A percentile compares a stretch with the other conserved stretches of the same genome.
These are phyloP conservation scores for Diglossa brunneiventris DNA, from an alignment of 2,113 vertebrate genomes.

Conservation along the genomic window DNA sequence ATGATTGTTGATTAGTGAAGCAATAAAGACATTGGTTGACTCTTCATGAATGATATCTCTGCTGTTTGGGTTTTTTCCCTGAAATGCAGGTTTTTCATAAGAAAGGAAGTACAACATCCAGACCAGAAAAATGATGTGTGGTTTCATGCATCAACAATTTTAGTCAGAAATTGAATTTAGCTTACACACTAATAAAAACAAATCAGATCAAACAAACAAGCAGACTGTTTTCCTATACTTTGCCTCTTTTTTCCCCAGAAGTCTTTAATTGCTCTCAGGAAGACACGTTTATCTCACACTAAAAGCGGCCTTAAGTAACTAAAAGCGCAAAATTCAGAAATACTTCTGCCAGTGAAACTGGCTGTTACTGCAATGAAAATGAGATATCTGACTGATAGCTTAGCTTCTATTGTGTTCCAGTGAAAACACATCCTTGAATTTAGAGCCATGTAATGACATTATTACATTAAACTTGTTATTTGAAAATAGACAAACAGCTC, in stretches of 20 bases:
- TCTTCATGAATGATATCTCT: background rate
- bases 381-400: slow-evolving; percentile 23
- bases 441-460: slow-evolving; percentile 6
- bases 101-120: background rate
- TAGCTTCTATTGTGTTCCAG: slow-evolving; percentile 7
- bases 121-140: background rate
- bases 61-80: background rate
- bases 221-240: background rate
- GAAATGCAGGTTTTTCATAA: background rate
- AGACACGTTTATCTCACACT: background rate
- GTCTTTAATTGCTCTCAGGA: background rate
- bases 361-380: slow-evolving; percentile 15
- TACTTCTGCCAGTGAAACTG: background rate
- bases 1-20: background rate
- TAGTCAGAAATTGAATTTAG: background rate
- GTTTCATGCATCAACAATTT: background rate
- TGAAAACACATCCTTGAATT: slow-evolving; percentile 23
- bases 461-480: slow-evolving; percentile 23
- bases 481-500: slow-evolving; percentile 20
- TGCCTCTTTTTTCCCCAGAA: background rate
- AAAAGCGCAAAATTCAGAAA: background rate
- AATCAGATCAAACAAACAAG: slow-evolving; percentile 2
- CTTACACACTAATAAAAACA: background rate
- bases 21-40: background rate
- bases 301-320: background rate